Evolutionary conservation across 92 coral and sea anemone genomes (phyloP), one percentile per base, ranked within the genome.

Genomic region (Epizoanthus stellaris): DNA sequence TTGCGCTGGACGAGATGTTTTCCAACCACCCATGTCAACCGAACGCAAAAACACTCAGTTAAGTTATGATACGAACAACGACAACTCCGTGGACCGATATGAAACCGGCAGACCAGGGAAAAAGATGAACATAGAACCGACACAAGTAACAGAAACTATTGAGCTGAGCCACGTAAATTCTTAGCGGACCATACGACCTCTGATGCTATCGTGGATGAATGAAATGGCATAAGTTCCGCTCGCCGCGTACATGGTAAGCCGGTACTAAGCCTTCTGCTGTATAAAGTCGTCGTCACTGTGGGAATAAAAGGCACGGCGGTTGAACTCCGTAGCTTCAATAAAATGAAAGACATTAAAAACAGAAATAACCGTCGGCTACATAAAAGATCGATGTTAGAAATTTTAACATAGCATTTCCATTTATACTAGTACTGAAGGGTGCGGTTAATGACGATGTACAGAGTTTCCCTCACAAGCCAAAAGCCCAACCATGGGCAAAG

Each of bases 1-100:
- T 21, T 11, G 49, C 39, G 71, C 71, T 13, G 16, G 5, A 13
- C 71, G 59, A 62, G 12, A 19, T 15, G 80, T 15, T 10, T 34
- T 52, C 61, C 4, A 58, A 34, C 71, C 45, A 20, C 60, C 40
- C 15, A 23, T 19, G 25, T 6, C 5, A 3, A 62, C 72, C 10
- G 83, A 79, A 12, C 70, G 83, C 0, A 79, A 79, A 49, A 79
- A 61, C 1, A 79, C 83, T 14, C 83, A 79, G 17, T 19, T 79
- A 13, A 79, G 83, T 59, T 79, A 45, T 17, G 83, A 79, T 63
- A 16, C 65, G 17, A 79, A 64, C 54, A 79, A 63, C n/a, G 23
- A 6, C n/a, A 79, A 57, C 72, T 30, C 64, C 34, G 20, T 57
- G 19, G 72, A 79, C 70, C 2, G 19, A 1, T 53, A 42, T 23